A percentile compares a stretch with the other conserved stretches of the same genome.
phyloP scores from a whole-genome alignment of 2,797 vertebrate genomes.

The Bryconaethiops microstoma region DNA sequence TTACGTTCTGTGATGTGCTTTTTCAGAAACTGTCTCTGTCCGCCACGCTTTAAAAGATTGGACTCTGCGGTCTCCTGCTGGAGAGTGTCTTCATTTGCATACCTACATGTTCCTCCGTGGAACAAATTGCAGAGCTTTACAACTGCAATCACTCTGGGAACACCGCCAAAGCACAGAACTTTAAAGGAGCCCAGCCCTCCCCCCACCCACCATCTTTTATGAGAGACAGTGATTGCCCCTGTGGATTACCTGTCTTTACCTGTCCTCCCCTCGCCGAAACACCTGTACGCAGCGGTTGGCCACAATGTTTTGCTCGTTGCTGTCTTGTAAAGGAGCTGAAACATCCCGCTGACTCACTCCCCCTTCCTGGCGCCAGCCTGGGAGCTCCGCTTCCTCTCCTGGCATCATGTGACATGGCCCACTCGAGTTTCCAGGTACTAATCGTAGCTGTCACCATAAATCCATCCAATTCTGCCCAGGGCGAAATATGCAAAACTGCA shows the following conservation, averaged over 20 bases:
- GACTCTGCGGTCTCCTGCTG: slow-evolving; percentile 9
- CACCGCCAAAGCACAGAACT: slow-evolving; percentile 65
- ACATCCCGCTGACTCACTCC: slow-evolving; percentile 86
- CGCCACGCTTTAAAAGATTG: too few species aligned
- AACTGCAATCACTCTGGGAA: slow-evolving; percentile 74
- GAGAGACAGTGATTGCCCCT: slow-evolving; percentile 71
- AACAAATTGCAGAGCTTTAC: slow-evolving; percentile 73
- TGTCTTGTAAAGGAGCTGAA: slow-evolving; percentile 77
- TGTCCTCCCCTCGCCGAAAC: slow-evolving; percentile 74
- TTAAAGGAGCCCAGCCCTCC: slow-evolving; percentile 65
- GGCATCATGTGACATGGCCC: slow-evolving; percentile 70
- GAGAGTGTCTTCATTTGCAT: slow-evolving; percentile 43
- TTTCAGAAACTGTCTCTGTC: too few species aligned
- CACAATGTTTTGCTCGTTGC: slow-evolving; percentile 76
- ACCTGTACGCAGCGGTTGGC: slow-evolving; percentile 74
- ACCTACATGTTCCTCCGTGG: slow-evolving; percentile 59
- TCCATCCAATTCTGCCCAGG: slow-evolving; percentile 64
- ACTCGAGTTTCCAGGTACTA: slow-evolving; percentile 77
- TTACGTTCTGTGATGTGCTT: too few species aligned
- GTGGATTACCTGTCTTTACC: slow-evolving; percentile 84
- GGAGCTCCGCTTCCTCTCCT: slow-evolving; percentile 79
- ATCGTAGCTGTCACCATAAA: slow-evolving; percentile 76
- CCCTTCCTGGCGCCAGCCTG: slow-evolving; percentile 82
- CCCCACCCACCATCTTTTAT: slow-evolving; percentile 61
- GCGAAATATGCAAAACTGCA: slow-evolving; percentile 47